These are phyloP conservation scores for Corythoichthys haematopterus DNA, from an alignment of 2,113 vertebrate genomes.

Conservation along the genomic window DNA sequence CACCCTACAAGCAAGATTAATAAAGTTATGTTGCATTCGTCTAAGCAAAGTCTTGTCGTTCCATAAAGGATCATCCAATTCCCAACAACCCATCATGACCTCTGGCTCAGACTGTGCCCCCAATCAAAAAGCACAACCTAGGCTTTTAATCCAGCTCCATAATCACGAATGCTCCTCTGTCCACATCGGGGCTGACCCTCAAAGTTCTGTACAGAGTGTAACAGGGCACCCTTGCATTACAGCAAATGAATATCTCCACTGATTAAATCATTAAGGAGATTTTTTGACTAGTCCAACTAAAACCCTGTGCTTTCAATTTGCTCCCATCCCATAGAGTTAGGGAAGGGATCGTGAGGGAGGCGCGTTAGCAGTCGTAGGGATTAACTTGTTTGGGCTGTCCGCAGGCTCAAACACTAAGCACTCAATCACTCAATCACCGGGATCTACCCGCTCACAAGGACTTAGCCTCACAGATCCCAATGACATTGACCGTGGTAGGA, in stretches of 20 bases:
- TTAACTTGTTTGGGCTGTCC: constrained; percentile 70
- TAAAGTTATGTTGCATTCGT: constrained; percentile 4
- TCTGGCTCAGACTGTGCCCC: constrained; percentile 46
- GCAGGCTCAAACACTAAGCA: constrained; percentile 63
- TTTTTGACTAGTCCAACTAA: constrained; percentile 51
- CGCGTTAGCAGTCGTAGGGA: constrained; percentile 44
- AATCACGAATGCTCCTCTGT: constrained; percentile 54
- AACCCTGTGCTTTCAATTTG: constrained; percentile 51
- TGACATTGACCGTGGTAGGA: constrained; percentile 55
- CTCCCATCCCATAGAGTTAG: constrained; percentile 31
- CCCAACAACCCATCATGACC: constrained; percentile 47
- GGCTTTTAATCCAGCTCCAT: constrained; percentile 61
- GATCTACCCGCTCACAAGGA: constrained; percentile 61
- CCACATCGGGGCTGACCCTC: constrained; percentile 24
- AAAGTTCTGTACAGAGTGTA: constrained; percentile 24
- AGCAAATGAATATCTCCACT: constrained; percentile 65
- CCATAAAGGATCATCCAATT: constrained; percentile 55
- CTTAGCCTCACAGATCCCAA: constrained; percentile 55
- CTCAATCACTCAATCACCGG: constrained; percentile 69
- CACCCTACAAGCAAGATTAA: not conserved
- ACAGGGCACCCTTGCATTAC: constrained; percentile 42
- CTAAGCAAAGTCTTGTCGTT: constrained; percentile 38
- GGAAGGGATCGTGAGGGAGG: constrained; percentile 26
- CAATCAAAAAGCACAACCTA: constrained; percentile 67
- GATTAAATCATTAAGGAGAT: constrained; percentile 76